Conservation (phyloP, 2,888 invertebrate species). For the Callosobruchus maculatus region DNA sequence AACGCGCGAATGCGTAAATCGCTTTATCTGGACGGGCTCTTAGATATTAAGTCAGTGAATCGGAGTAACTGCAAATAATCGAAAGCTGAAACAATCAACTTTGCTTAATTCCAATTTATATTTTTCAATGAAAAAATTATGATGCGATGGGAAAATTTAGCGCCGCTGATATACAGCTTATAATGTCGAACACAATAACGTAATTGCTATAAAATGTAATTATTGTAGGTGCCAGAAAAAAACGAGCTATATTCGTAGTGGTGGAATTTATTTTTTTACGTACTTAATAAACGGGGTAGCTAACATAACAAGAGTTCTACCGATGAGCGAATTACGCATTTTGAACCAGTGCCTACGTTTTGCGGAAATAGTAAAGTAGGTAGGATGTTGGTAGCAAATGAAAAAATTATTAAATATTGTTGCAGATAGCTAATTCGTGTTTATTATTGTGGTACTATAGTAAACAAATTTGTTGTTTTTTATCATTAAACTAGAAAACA, state of each 20-base stretch:
- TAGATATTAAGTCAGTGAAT: too few relatives aligned
- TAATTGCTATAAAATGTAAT: background rate
- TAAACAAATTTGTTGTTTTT: too few relatives aligned
- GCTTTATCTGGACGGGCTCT: too few relatives aligned
- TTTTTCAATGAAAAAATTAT: background rate
- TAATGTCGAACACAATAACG: background rate
- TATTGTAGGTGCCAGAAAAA: background rate
- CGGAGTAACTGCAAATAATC: too few relatives aligned
- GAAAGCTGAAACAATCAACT: too few relatives aligned
- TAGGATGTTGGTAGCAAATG: background rate
- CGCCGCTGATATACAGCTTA: background rate
- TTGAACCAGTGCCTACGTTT: background rate
- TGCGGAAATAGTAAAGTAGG: background rate
- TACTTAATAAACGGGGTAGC: background rate
- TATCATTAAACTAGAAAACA: too few relatives aligned
- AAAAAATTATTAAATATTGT: too few relatives aligned
- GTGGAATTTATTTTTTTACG: background rate
- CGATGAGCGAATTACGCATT: background rate
- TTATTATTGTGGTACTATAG: too few relatives aligned
- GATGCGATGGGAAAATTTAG: background rate
- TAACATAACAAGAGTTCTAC: background rate
- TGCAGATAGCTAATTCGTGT: too few relatives aligned
- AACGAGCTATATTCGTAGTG: background rate
- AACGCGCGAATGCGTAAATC: too few relatives aligned
- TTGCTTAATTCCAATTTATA: too few relatives aligned